Conservation (phyloP, 1,140 invertebrate genomes). For the Pygmarrhopalites habei region DNA sequence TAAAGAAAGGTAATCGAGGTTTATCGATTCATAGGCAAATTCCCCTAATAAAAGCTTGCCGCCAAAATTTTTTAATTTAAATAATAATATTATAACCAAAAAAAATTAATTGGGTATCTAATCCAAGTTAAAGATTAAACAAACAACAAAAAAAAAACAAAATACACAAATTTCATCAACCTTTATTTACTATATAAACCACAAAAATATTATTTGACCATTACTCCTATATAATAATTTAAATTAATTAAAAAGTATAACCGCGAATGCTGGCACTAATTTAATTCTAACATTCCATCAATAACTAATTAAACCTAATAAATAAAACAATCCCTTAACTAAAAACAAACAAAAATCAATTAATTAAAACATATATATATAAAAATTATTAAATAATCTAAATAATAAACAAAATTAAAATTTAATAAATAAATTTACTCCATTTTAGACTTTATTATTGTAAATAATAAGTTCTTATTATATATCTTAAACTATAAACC, state of each 20-base stretch:
- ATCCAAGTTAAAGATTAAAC: conserved; percentile 51
- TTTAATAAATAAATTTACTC: conserved; percentile 44
- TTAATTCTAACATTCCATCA: conserved; percentile 42
- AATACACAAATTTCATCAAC: too few relatives aligned
- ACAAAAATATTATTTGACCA: conserved; percentile 37
- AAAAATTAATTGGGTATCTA: conserved; percentile 57
- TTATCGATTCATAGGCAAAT: conserved; percentile 53
- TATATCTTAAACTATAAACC: too few relatives aligned
- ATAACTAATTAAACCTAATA: conserved; percentile 43
- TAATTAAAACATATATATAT: too few relatives aligned
- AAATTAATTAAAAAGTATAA: conserved; percentile 48
- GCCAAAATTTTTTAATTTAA: conserved; percentile 53
- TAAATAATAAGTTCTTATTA: too few relatives aligned
- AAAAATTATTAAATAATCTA: conserved; percentile 43
- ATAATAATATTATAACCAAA: conserved; percentile 47
- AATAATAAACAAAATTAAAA: conserved; percentile 45
- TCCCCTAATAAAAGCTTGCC: conserved; percentile 53
- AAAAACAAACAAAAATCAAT: too few relatives aligned
- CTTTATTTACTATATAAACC: conserved; percentile 40
- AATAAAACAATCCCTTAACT: too few relatives aligned
- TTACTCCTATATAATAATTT: conserved; percentile 33
- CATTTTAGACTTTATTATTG: conserved; percentile 34
- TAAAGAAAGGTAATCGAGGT: conserved; percentile 51
- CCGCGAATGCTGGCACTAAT: conserved; percentile 54
- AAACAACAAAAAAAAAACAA: too few relatives aligned